These are phyloP conservation scores for Petrocephalus zakoni DNA, from an alignment of 2,113 vertebrate species.

Conservation along the genomic window DNA sequence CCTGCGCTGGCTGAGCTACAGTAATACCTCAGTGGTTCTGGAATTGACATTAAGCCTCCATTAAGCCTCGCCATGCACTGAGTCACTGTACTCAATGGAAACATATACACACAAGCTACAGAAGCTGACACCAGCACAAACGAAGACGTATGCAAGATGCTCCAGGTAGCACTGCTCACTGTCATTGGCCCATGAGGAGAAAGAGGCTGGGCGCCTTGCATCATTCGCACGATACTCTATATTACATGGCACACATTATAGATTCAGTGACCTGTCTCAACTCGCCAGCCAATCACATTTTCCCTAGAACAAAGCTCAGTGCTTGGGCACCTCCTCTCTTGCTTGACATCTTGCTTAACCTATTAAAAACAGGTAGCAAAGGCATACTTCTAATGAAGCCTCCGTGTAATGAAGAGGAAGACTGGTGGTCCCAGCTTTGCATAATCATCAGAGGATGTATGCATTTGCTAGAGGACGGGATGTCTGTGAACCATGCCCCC, in stretches of 20 bases:
- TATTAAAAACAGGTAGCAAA: neutral
- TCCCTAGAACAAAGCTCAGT: neutral
- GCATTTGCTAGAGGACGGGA: too few species aligned
- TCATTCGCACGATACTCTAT: neutral
- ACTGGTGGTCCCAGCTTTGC: too few species aligned
- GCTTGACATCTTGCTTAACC: neutral
- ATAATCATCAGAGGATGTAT: too few species aligned
- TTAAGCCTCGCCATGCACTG: neutral
- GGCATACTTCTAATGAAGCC: too few species aligned
- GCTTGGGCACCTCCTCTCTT: neutral
- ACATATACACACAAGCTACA: neutral
- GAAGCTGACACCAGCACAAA: neutral
- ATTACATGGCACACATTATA: neutral
- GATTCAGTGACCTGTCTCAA: neutral
- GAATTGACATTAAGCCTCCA: neutral
- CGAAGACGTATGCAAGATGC: neutral
- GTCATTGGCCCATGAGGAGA: too few species aligned
- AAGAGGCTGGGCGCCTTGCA: neutral
- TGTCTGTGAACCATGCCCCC: too few species aligned
- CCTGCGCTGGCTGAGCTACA: neutral
- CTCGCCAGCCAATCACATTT: too few species aligned
- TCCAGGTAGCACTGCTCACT: neutral
- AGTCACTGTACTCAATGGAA: neutral
- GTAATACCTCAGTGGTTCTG: neutral
- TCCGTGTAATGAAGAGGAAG: too few species aligned